These are phyloP conservation scores for Onthophagus taurus DNA, from an alignment of 1,140 invertebrate genomes.

Conservation along the genomic window DNA sequence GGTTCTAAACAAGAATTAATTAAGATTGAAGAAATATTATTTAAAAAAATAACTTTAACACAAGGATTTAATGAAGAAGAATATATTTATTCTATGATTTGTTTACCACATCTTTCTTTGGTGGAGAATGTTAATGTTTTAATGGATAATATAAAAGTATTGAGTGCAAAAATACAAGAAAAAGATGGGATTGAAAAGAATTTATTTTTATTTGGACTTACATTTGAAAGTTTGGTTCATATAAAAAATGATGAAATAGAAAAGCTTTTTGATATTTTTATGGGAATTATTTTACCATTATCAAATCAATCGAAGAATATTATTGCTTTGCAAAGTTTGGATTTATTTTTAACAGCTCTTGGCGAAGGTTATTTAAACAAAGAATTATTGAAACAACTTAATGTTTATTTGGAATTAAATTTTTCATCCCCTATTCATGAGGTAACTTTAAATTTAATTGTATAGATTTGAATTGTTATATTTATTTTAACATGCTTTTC, in stretches of 20 bases:
- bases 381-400: slow-evolving; percentile 42
- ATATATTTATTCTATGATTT: slow-evolving; percentile 46
- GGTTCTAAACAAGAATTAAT: slow-evolving; percentile 31
- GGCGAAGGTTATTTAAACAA: slow-evolving; percentile 39
- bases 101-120: slow-evolving; percentile 48
- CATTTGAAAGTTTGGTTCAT: slow-evolving; percentile 49
- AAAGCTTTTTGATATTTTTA: slow-evolving; percentile 14
- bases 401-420: slow-evolving; percentile 45
- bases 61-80: slow-evolving; percentile 17
- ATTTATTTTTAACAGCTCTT: slow-evolving; percentile 39
- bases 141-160: slow-evolving; percentile 24
- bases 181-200: slow-evolving; percentile 26
- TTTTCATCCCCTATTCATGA: slow-evolving; percentile 54
- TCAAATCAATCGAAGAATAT: slow-evolving; percentile 14
- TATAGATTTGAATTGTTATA: not conserved
- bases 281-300: slow-evolving; percentile 21
- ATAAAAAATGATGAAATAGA: slow-evolving; percentile 35
- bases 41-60: slow-evolving; percentile 18
- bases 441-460: slow-evolving; percentile 37
- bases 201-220: slow-evolving; percentile 43
- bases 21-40: slow-evolving; percentile 35
- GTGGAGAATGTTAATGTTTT: slow-evolving; percentile 28
- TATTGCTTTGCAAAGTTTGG: slow-evolving; percentile 33
- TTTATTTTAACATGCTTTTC: not conserved
- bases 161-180: slow-evolving; percentile 16